Conservation (phyloP, 2,797 vertebrate species). For the Tragopan temminckii region DNA sequence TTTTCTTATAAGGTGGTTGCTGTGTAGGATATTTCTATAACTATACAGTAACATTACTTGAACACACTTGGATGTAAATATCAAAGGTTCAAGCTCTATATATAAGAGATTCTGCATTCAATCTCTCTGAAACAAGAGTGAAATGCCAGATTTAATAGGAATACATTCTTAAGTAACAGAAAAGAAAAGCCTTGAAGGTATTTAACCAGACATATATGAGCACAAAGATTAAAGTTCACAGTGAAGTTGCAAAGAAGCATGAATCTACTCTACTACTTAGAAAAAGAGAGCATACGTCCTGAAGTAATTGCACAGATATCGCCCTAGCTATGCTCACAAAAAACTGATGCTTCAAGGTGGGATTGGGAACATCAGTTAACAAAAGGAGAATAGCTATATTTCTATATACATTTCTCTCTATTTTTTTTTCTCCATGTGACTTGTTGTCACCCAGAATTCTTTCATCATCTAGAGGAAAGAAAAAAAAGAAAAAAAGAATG, state of each 20-base stretch:
- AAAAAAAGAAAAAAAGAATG: neutral
- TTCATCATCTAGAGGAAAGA: neutral
- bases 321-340: neutral
- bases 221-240: constrained; percentile 23
- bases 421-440: neutral
- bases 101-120: constrained; percentile 15
- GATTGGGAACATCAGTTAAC: neutral
- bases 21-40: neutral
- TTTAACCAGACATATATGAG: constrained; percentile 33
- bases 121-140: constrained; percentile 24
- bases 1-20: neutral
- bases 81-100: constrained; percentile 42
- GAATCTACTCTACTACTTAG: neutral
- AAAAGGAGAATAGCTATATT: neutral
- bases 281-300: neutral
- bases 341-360: neutral
- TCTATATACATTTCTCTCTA: neutral
- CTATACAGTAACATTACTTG: neutral
- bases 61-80: constrained; percentile 50
- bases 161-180: neutral
- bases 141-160: constrained; percentile 69
- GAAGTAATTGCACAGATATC: neutral
- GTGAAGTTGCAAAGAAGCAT: neutral
- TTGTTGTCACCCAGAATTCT: neutral
- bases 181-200: constrained; percentile 24